phyloP scores from a whole-genome alignment of 2,888 invertebrate species.

The Ischnura elegans region DNA sequence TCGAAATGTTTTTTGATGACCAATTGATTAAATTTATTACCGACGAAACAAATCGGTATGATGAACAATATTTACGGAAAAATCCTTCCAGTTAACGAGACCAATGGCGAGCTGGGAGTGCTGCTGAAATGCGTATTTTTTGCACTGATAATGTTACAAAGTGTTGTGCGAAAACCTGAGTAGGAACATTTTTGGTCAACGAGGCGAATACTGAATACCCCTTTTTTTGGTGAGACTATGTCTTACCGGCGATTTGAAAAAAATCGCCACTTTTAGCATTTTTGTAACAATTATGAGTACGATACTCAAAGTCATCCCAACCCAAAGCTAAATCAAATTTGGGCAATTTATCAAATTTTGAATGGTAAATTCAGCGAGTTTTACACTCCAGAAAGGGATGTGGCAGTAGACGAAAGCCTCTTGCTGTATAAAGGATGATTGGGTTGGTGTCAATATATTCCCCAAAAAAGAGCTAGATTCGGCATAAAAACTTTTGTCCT shows the following conservation, averaged over 20 bases:
- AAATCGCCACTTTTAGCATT: too few species aligned
- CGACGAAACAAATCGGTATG: too few species aligned
- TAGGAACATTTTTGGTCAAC: background rate
- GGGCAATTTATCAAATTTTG: too few species aligned
- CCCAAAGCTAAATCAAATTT: too few species aligned
- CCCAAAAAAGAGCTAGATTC: conserved; percentile 73
- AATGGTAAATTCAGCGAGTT: conserved; percentile 73
- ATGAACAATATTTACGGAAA: too few species aligned
- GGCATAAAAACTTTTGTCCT: conserved; percentile 74
- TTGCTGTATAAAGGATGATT: conserved; percentile 74
- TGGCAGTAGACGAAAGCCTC: too few species aligned
- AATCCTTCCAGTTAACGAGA: background rate
- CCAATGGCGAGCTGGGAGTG: background rate
- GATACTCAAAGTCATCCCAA: too few species aligned
- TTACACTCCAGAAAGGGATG: too few species aligned
- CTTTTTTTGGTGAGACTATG: background rate
- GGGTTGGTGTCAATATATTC: conserved; percentile 74
- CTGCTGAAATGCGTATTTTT: too few species aligned
- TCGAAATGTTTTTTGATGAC: too few species aligned
- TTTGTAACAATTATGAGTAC: too few species aligned
- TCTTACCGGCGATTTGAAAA: background rate
- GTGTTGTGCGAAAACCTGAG: background rate
- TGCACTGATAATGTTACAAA: background rate
- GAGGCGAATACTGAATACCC: background rate
- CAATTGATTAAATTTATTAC: too few species aligned